phyloP scores from a whole-genome alignment of 2,888 invertebrate genomes.

The Alsophila aescularia region DNA sequence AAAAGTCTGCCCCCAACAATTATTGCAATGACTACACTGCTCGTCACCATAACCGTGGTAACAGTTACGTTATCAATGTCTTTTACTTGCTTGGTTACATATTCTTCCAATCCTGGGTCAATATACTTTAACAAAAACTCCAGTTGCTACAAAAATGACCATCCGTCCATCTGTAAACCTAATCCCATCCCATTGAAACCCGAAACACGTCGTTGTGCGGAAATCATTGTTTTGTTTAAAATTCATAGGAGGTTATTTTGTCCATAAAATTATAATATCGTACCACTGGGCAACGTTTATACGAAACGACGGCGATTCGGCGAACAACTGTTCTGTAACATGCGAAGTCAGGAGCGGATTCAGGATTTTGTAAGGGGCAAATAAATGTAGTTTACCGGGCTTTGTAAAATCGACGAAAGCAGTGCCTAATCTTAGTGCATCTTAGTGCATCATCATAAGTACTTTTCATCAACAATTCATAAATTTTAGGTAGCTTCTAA shows the following conservation, averaged over 20 bases:
- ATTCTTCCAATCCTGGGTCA: not conserved
- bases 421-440: too few relatives aligned
- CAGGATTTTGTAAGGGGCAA: not conserved
- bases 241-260: slow-evolving; percentile 67
- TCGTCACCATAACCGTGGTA: too few relatives aligned
- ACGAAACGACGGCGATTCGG: slow-evolving; percentile 20
- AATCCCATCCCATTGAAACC: slow-evolving; percentile 48
- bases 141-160: not conserved
- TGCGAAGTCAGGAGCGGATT: slow-evolving; percentile 13
- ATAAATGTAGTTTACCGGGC: not conserved
- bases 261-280: slow-evolving; percentile 53
- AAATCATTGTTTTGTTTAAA: slow-evolving; percentile 69
- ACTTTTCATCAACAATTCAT: too few relatives aligned
- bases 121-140: not conserved
- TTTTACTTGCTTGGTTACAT: too few relatives aligned
- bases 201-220: slow-evolving; percentile 58
- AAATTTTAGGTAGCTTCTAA: too few relatives aligned
- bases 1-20: too few relatives aligned
- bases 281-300: slow-evolving; percentile 38
- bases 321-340: slow-evolving; percentile 20
- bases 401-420: too few relatives aligned
- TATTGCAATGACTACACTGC: too few relatives aligned
- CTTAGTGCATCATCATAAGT: too few relatives aligned
- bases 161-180: slow-evolving; percentile 4
- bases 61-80: too few relatives aligned